These are phyloP conservation scores for Hycleus phaleratus DNA, from an alignment of 1,140 invertebrate genomes.

Conservation along the genomic window DNA sequence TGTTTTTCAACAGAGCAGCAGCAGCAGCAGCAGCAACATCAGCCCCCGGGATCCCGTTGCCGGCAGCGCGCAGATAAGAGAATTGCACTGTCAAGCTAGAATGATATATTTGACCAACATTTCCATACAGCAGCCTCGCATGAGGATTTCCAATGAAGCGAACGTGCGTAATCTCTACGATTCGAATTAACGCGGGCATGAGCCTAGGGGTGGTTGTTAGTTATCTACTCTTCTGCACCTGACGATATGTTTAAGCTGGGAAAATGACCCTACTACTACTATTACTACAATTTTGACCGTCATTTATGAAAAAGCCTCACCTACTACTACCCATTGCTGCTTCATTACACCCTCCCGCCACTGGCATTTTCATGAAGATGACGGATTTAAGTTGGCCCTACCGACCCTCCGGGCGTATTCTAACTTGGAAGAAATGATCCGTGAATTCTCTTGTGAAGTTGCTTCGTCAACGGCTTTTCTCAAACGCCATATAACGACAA, in stretches of 20 bases:
- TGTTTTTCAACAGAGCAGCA: conserved; percentile 34
- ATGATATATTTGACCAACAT: conserved; percentile 83
- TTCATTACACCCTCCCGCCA: conserved; percentile 5
- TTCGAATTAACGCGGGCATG: conserved; percentile 39
- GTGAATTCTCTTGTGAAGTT: conserved; percentile 9
- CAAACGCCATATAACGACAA: no score
- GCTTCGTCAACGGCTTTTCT: no score
- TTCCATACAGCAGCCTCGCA: conserved; percentile 54
- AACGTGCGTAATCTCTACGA: conserved; percentile 42
- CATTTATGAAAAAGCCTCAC: conserved; percentile 3
- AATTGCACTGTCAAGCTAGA: conserved; percentile 78
- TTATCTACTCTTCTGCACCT: conserved; percentile 30
- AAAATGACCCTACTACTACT: conserved; percentile 10
- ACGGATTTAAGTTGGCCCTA: conserved; percentile 13
- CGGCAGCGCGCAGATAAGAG: conserved; percentile 63
- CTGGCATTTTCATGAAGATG: conserved; percentile 11
- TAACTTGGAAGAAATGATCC: conserved; percentile 18
- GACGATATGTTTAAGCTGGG: conserved; percentile 26
- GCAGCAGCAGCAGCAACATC: neutral
- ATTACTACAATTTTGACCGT: neutral
- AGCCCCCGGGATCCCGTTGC: conserved; percentile 39
- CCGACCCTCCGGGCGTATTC: conserved; percentile 9
- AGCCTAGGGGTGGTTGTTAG: conserved; percentile 13
- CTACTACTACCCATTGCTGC: neutral
- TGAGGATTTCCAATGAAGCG: conserved; percentile 43